A percentile compares a stretch with the other conserved stretches of the same genome.
phyloP scores from a whole-genome alignment of 2,113 vertebrate species.

The Eidolon helvum region DNA sequence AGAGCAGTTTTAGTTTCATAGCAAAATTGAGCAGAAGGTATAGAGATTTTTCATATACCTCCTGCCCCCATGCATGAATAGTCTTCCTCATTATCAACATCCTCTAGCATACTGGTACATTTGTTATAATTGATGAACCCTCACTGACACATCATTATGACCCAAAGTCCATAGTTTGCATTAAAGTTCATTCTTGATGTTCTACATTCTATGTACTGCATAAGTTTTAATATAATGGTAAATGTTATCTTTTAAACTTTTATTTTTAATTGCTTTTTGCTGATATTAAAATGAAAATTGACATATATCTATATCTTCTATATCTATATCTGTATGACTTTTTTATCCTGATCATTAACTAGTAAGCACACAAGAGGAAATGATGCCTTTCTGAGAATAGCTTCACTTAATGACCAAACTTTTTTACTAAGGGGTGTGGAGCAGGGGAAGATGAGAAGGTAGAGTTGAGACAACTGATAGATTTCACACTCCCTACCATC shows the following conservation, averaged over 20 bases:
- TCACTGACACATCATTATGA: background rate
- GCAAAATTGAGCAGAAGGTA: background rate
- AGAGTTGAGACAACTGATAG: too few relatives aligned
- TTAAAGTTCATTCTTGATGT: background rate
- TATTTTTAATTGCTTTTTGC: background rate
- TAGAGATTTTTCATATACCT: background rate
- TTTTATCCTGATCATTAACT: background rate
- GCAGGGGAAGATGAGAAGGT: too few relatives aligned
- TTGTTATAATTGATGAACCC: background rate
- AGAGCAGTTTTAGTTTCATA: background rate
- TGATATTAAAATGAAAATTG: background rate
- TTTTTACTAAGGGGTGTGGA: too few relatives aligned
- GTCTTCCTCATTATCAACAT: background rate
- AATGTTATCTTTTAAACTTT: background rate
- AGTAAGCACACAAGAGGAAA: too few relatives aligned
- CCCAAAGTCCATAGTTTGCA: background rate
- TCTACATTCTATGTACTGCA: background rate
- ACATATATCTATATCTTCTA: background rate
- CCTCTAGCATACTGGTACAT: background rate
- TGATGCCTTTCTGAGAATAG: too few relatives aligned
- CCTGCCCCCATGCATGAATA: background rate
- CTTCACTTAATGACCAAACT: too few relatives aligned
- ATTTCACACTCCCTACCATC: too few relatives aligned
- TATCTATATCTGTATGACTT: too few relatives aligned
- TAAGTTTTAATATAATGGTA: background rate